Evolutionary conservation across 2,888 invertebrate species (phyloP).

Genomic region (Seira musarum): DNA sequence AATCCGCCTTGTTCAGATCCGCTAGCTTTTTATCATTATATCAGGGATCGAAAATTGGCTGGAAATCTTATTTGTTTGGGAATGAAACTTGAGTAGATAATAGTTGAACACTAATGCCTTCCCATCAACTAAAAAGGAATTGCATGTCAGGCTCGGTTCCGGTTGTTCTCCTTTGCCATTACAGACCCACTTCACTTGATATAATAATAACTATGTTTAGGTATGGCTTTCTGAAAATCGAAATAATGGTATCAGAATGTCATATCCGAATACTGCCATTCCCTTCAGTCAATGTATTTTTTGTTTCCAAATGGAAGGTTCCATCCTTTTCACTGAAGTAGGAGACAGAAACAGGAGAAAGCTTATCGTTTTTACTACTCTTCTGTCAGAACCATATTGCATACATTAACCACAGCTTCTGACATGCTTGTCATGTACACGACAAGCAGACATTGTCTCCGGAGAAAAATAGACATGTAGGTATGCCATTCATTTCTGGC

Average conservation of each 20-base stretch:
- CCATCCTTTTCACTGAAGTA: neutral
- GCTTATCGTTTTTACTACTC: neutral
- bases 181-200: neutral
- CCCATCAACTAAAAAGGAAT: constrained; percentile 33
- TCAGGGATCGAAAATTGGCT: neutral
- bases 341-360: neutral
- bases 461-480: neutral
- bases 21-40: neutral
- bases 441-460: constrained; percentile 32
- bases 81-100: neutral
- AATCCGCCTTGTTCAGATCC: constrained; percentile 31
- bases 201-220: neutral
- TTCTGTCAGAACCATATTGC: constrained; percentile 15
- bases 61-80: neutral
- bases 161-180: constrained; percentile 28
- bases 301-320: neutral
- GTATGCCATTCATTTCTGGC: neutral
- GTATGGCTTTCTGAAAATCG: neutral
- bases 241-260: neutral
- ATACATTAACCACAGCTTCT: constrained; percentile 51
- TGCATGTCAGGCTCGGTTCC: constrained; percentile 39
- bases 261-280: neutral
- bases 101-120: constrained; percentile 31
- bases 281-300: neutral
- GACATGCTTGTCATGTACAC: constrained; percentile 41